Conservation (phyloP, 2,888 invertebrate species). For the Shargacucullia verbasci region DNA sequence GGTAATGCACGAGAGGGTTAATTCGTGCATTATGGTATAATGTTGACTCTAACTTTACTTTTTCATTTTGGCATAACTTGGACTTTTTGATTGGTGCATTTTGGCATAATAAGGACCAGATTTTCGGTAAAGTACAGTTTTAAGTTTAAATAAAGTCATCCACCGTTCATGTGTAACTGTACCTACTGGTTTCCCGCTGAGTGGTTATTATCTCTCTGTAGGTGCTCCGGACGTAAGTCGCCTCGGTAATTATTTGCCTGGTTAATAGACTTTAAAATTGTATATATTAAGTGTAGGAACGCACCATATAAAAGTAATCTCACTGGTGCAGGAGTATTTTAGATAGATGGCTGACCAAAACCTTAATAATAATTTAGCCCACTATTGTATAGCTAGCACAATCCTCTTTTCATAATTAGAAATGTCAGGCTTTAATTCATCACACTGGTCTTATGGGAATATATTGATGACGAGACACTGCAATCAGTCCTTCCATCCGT, state of each 20-base stretch:
- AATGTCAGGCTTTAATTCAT: too few species aligned
- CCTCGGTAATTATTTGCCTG: not conserved
- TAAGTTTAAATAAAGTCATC: conserved; percentile 22
- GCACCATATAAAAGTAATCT: too few species aligned
- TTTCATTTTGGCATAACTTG: too few species aligned
- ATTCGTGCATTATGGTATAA: conserved; percentile 27
- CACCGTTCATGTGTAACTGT: conserved; percentile 22
- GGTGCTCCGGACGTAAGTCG: conserved; percentile 6
- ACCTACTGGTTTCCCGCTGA: conserved; percentile 14
- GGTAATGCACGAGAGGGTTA: conserved; percentile 38
- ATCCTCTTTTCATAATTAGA: too few species aligned
- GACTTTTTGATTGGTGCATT: conserved; percentile 7
- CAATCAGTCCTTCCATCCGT: too few species aligned
- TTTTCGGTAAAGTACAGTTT: conserved; percentile 9
- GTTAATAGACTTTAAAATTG: conserved; percentile 13
- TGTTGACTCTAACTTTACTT: conserved; percentile 15
- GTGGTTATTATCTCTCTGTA: conserved; percentile 32
- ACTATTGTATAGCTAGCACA: too few species aligned
- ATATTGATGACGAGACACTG: too few species aligned
- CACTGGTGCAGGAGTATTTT: too few species aligned
- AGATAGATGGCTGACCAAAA: too few species aligned
- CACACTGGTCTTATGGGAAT: too few species aligned
- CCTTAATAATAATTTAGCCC: too few species aligned
- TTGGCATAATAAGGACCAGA: conserved; percentile 5
- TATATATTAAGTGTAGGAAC: not conserved